Evolutionary conservation across 2,888 invertebrate species (phyloP).

Genomic region (Meiosimyza decipiens): DNA sequence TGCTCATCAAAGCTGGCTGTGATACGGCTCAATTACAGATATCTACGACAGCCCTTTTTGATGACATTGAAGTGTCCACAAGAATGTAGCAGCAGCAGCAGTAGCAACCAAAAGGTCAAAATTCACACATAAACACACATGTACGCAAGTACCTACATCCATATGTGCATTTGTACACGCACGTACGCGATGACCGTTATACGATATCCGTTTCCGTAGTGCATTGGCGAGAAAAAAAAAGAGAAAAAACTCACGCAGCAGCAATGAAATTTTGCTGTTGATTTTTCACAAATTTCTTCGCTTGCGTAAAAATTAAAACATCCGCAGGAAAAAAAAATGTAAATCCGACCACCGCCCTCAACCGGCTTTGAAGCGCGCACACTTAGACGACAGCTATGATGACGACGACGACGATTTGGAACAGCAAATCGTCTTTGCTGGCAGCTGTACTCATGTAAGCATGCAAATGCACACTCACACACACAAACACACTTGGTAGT

Average conservation of each 20-base stretch:
- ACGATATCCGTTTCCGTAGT: constrained; percentile 8
- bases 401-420: constrained; percentile 18
- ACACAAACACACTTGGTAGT: constrained; percentile 1
- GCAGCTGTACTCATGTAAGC: background rate
- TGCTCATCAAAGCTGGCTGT: constrained; percentile 68
- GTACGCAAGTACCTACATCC: constrained; percentile 32
- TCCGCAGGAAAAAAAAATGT: background rate
- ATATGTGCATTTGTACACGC: constrained; percentile 35
- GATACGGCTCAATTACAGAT: constrained; percentile 63
- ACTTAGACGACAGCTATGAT: constrained; percentile 10
- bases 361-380: constrained; percentile 40
- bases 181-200: constrained; percentile 29
- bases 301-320: background rate
- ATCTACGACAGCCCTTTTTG: constrained; percentile 66
- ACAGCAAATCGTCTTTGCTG: constrained; percentile 7
- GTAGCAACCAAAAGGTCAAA: constrained; percentile 20
- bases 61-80: constrained; percentile 62
- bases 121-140: constrained; percentile 6
- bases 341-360: constrained; percentile 49
- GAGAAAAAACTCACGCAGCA: background rate
- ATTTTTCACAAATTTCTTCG: background rate
- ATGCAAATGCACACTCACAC: constrained; percentile 27
- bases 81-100: constrained; percentile 38
- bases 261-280: too few species aligned
- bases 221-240: background rate